Base-by-base conservation (phyloP, 2,797 vertebrate species). In the Platalea minor region DNA sequence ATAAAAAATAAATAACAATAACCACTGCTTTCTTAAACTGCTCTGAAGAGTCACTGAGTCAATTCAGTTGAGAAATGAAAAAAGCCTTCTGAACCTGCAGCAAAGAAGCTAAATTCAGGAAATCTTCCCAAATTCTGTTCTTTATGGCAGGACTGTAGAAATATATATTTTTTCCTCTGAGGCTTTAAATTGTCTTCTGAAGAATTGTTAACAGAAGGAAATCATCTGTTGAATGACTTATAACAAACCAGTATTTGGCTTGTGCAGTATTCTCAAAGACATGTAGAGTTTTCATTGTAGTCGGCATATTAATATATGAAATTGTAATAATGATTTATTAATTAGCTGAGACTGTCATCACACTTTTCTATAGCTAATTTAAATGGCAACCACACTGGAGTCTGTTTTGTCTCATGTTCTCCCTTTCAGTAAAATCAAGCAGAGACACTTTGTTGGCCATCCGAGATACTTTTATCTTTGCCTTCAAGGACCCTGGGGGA, bases 281-380 rank as follows among this genome's bases (percentile, higher is more conserved):
- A 56, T 35, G 43, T 39, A 78, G 46, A 35, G 53, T 78, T 95
- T 78, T 93, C 84, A 65, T 25, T 53, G 50, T 46, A 93, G 45
- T 57, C 45, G 69, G 41, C 68, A 80, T 82, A 83, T 59, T 93
- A 74, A 85, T 93, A 76, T 74, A 95, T 86, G 67, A 89, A 95
- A 96, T 91, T 85, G 31, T 59, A 93, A 85, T 90, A 82, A 93
- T 92, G 67, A 91, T 92, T 88, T 95, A 94, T 96, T 97, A 76
- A 91, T 97, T 96, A 91, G 83, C 72, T 85, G 64, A 83, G 80
- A 84, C 78, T 91, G 74, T 95, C 79, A 93, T 89, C 93, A 85
- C 83, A 53, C 31, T 89, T 85, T 93, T 89, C 89, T 90, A 50
- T 92, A 80, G 54, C 78, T 92, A 77, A 78, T 77, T 80, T 86